Percentiles rank a stretch among this genome's conserved stretches.
Conservation (phyloP, 2,113 vertebrate genomes). For the Cisticola juncidis region DNA sequence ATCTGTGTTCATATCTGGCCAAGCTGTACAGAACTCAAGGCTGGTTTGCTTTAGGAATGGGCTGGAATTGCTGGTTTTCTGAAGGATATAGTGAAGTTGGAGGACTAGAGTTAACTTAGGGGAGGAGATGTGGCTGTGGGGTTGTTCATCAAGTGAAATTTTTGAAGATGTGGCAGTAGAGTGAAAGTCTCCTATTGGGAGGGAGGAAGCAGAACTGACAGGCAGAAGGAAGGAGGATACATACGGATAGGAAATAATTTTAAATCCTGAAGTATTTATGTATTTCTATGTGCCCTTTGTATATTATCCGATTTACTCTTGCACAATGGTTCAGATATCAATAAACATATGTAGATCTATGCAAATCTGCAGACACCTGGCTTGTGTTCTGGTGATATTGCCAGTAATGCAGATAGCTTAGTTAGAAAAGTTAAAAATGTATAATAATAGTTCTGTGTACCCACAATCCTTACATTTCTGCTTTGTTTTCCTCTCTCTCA, state of each 20-base stretch:
- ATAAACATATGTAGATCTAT: neutral
- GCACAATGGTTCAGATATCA: neutral
- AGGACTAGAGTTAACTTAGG: neutral
- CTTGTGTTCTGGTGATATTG: neutral
- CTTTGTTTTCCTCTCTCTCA: neutral
- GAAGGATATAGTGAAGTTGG: neutral
- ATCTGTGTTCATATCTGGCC: neutral
- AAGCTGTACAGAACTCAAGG: neutral
- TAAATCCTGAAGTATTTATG: neutral
- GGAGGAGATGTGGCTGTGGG: neutral
- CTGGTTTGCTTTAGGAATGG: neutral
- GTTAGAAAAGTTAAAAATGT: neutral
- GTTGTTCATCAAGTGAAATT: neutral
- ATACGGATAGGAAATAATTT: neutral
- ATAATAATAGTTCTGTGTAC: neutral
- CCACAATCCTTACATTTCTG: neutral
- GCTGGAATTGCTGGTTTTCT: neutral
- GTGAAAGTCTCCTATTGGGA: neutral
- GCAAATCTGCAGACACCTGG: neutral
- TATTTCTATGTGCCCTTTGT: neutral
- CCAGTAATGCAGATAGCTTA: neutral
- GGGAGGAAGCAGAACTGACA: neutral
- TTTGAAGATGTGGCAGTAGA: neutral
- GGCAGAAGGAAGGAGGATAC: neutral
- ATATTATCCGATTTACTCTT: neutral